A percentile compares a stretch with the other conserved stretches of the same genome.
Conservation (phyloP, 2,797 vertebrate genomes). For the Phalloptychus januarius region DNA sequence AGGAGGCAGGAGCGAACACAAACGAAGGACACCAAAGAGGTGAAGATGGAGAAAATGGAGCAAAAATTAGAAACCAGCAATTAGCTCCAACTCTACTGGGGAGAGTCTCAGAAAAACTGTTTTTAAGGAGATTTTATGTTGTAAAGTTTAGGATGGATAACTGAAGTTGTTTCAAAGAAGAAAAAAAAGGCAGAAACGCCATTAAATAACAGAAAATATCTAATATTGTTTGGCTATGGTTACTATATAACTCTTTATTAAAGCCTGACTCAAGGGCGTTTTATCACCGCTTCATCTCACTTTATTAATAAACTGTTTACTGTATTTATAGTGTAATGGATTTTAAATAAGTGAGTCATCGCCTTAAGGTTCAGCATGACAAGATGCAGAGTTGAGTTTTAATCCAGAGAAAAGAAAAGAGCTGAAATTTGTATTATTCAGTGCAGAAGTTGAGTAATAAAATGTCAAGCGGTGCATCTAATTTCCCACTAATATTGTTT, state of each 20-base stretch:
- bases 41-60: background rate
- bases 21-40: constrained; percentile 16
- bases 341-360: background rate
- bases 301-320: background rate
- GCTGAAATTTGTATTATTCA: background rate
- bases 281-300: background rate
- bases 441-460: background rate
- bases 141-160: background rate
- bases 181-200: background rate
- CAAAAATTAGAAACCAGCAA: background rate
- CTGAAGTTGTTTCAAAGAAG: background rate
- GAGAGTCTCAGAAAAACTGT: background rate
- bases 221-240: background rate
- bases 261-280: background rate
- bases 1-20: constrained; percentile 5
- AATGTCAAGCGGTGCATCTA: background rate
- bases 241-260: background rate
- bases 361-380: background rate
- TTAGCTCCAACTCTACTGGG: background rate
- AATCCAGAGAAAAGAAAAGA: background rate
- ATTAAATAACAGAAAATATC: background rate
- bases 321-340: constrained; percentile 5
- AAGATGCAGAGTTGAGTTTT: background rate
- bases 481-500: background rate
- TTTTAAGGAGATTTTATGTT: background rate